Base-by-base conservation (phyloP, 2,888 invertebrate genomes). In the Andrena bicolor region DNA sequence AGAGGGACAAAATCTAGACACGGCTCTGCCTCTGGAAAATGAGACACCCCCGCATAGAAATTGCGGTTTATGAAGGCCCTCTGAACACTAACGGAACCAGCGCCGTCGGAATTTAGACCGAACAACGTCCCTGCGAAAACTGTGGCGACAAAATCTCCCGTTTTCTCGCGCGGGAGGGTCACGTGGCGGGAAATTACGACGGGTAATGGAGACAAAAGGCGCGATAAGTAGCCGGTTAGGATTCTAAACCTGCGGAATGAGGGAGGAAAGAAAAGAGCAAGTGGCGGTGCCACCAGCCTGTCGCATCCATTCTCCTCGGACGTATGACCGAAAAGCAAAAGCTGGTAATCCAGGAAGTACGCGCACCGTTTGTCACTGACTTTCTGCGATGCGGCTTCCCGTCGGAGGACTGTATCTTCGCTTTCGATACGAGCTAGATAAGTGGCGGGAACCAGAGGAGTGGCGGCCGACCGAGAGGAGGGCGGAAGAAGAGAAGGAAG, bases 341-440 rank as follows among this genome's bases (percentile, higher is more conserved):
- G 65, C 81, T 68, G 51, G 82, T 86, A 86, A 86, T 86, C 87
- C 84, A 80, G 69, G 60, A 84, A 68, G 72, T 79, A 81, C 74
- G 69, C 76, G 84, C 78, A 61, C 71, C 81, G 77, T 74, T 77
- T 77, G 74, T 76, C 86, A 79, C 75, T 79, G 84, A 86, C 84
- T 86, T 82, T 74, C 82, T 4, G 68, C 70, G 79, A 69, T 64
- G 61, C 56, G 10, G 35, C 58, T 23, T 32, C 48, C 70, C 48
- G 61, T 53, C 48, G 32, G 48, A 71, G 66, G 26, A 60, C 49
- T 49, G 72, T 80, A 58, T 60, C 78, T 30, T 51, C 48, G 64
- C 28, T 28, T 23, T 49, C 61, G 83, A 83, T 73, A 51, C 75
- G 70, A 66, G 35, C 26, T 23, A 32, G 86, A 74, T 69, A 86